phyloP scores from a whole-genome alignment of 2,113 vertebrate genomes.

The Lichenostomus cassidix region DNA sequence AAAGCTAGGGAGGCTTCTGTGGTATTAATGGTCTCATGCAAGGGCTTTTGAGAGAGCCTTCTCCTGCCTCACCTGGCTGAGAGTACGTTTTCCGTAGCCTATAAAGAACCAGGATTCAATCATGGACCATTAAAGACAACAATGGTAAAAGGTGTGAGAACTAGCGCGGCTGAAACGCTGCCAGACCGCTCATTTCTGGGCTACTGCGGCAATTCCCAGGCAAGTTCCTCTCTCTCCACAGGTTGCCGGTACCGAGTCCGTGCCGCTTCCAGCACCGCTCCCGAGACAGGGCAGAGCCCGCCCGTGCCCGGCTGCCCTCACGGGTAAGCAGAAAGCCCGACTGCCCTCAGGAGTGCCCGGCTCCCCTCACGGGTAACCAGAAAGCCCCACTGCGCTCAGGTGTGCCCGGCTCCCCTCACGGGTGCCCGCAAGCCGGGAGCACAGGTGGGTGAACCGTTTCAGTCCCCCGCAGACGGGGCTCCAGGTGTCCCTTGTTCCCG shows the following conservation, averaged over 20 bases:
- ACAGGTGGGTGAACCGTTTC: not conserved
- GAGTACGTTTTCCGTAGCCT: not conserved
- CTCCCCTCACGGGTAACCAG: not conserved
- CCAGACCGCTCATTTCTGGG: not conserved
- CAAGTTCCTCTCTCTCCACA: not conserved
- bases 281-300: not conserved
- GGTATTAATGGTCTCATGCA: not conserved
- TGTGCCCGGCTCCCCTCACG: too few species aligned
- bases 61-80: not conserved
- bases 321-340: not conserved
- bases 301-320: not conserved
- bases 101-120: not conserved
- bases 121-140: not conserved
- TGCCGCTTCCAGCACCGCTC: not conserved
- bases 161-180: not conserved
- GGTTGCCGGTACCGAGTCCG: not conserved
- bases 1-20: not conserved
- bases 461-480: not conserved
- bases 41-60: not conserved
- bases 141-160: slow-evolving; percentile 30
- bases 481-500: not conserved
- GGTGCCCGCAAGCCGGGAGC: not conserved
- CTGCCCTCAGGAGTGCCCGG: not conserved
- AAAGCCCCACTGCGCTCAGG: too few species aligned
- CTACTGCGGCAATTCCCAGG: not conserved